phyloP scores from a whole-genome alignment of 2,797 vertebrate species.

The Petrocephalus sullivani region DNA sequence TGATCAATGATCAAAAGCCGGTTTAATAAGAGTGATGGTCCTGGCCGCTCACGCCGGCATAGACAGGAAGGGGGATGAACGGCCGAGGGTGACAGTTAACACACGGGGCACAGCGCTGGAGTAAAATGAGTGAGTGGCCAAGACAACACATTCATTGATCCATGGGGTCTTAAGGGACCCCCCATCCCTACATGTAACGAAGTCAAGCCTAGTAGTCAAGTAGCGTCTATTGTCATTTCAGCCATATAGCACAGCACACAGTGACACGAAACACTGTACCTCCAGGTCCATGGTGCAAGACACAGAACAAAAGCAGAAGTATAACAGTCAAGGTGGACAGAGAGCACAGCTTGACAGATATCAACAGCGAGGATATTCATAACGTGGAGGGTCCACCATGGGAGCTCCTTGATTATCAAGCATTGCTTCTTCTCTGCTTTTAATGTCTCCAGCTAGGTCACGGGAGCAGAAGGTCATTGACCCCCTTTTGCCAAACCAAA shows the following conservation, averaged over 20 bases:
- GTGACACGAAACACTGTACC: too few species aligned
- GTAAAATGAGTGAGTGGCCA: background rate
- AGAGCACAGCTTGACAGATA: background rate
- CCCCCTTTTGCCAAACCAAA: background rate
- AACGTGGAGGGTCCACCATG: background rate
- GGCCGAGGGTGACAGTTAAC: constrained; percentile 23
- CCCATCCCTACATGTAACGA: background rate
- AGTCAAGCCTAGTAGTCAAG: too few species aligned
- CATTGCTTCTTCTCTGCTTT: background rate
- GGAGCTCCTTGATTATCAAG: background rate
- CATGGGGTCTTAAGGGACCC: background rate
- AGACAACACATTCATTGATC: background rate
- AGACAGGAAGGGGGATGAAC: background rate
- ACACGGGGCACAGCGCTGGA: background rate
- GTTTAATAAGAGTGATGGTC: background rate
- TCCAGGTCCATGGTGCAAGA: too few species aligned
- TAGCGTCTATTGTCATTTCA: too few species aligned
- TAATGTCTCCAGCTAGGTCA: background rate
- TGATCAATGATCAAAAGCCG: constrained; percentile 12
- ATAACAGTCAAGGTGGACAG: background rate
- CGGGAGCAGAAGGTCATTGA: background rate
- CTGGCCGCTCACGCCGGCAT: background rate
- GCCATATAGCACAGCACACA: too few species aligned
- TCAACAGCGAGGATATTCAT: background rate
- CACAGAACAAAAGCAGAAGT: background rate